Evolutionary conservation across 2,113 vertebrate genomes (phyloP).

Genomic region (Shinisaurus crocodilurus): DNA sequence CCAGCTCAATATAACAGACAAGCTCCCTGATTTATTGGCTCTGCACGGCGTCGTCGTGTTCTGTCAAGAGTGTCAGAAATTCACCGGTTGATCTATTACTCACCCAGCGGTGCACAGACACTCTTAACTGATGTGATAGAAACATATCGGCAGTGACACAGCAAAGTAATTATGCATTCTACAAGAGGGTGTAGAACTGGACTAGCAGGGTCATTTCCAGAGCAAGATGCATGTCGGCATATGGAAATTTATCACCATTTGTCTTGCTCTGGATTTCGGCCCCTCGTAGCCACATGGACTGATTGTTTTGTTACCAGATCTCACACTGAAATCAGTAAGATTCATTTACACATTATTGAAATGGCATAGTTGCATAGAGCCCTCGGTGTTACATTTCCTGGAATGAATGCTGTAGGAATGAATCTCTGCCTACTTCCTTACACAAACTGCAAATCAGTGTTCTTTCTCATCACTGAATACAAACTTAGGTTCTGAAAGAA

Average conservation of each 20-base stretch:
- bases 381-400: too few species aligned
- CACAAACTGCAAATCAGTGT: too few species aligned
- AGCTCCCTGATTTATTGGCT: neutral
- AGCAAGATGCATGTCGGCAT: neutral
- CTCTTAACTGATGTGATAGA: neutral
- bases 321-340: neutral
- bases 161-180: neutral
- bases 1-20: neutral
- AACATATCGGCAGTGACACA: slow-evolving; percentile 3
- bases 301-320: neutral
- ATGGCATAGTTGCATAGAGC: too few species aligned
- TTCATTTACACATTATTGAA: too few species aligned
- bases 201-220: neutral
- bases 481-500: too few species aligned
- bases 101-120: neutral
- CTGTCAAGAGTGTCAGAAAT: slow-evolving; percentile 27
- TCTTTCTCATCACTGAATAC: too few species aligned
- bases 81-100: neutral
- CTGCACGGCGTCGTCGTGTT: neutral
- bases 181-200: neutral
- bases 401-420: too few species aligned
- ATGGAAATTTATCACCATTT: neutral
- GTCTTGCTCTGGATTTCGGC: neutral
- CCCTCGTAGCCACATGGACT: neutral
- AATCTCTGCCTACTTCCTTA: too few species aligned